phyloP scores from a whole-genome alignment of 2,113 vertebrate genomes.

The Aviceda subcristata region DNA sequence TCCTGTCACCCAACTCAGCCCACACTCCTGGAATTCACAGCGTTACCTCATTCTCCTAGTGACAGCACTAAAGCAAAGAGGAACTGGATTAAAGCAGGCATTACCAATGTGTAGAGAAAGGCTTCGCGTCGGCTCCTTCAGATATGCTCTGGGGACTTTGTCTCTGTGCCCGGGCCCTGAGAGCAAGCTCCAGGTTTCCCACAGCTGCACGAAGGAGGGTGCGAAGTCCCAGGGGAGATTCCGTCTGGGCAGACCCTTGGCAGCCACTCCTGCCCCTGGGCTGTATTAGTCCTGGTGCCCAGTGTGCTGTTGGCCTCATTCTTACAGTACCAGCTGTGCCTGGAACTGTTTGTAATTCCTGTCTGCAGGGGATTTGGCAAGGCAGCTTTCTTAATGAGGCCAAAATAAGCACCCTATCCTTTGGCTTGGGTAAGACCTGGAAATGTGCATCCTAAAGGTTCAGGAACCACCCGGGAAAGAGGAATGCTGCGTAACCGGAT shows the following conservation, averaged over 20 bases:
- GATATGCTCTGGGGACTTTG: rapidly evolving
- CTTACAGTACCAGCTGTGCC: background rate
- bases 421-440: background rate
- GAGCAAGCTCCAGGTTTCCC: background rate
- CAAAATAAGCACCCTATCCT: background rate
- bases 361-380: background rate
- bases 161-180: background rate
- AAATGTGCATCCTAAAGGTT: conserved; percentile 20
- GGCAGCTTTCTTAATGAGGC: background rate
- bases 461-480: background rate
- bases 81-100: background rate
- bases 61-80: background rate
- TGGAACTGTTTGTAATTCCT: background rate
- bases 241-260: background rate
- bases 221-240: background rate
- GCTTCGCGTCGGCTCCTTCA: background rate
- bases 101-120: background rate
- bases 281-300: background rate
- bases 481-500: background rate
- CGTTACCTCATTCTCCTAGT: background rate
- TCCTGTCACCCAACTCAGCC: too few relatives aligned
- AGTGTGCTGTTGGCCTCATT: background rate
- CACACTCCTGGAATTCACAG: too few relatives aligned
- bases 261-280: background rate
- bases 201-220: background rate